Base-by-base conservation (phyloP, 1,140 invertebrate species). In the Hypothenemus hampei region DNA sequence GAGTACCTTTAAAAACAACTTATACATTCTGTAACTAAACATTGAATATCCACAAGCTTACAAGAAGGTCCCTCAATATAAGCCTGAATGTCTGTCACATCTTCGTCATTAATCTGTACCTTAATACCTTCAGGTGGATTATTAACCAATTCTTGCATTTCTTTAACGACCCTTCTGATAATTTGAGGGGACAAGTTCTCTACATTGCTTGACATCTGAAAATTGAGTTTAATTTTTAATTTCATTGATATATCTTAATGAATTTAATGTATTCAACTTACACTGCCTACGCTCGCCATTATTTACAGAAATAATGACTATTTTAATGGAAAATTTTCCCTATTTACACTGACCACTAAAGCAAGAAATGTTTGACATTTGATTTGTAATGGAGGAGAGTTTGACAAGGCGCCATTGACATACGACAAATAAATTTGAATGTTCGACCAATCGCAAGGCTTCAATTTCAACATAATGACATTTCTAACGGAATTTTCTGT, bases 151-250 rank as follows among this genome's bases (percentile, higher is more conserved):
- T 89, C 84, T 62, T 82, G 81, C 72, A 93, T 79, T 76, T 95
- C 91, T 71, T 87, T 89, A 19, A 83, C 81, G 35, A 95, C 84
- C 67, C 84, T 80, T 22, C 91, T 74, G 26, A 94, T 91, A 36
- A 89, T 89, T 78, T 94, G 90, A n/a, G 92, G 92, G 44, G 91
- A 91, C 46, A 94, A 73, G 76, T 95, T 95, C 75, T 95, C 92
- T 50, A 94, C 88, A 76, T 94, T 94, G 77, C 94, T 94, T 18
- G 86, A 89, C 73, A 84, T 84, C 81, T 85, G 62, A 55, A 60
- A 56, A 37, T 37, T 37, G 8, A 37, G 18, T 15, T 16, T 20
- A 39, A 23, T 4, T 6, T n/a, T 22, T n/a, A 33, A n/a, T 52
- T 18, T 31, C 13, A 31, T 2, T 8, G 3, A 8, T 13, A 13